These are phyloP conservation scores for Macropus fuliginosus DNA, from an alignment of 2,797 vertebrate species.

Conservation along the genomic window DNA sequence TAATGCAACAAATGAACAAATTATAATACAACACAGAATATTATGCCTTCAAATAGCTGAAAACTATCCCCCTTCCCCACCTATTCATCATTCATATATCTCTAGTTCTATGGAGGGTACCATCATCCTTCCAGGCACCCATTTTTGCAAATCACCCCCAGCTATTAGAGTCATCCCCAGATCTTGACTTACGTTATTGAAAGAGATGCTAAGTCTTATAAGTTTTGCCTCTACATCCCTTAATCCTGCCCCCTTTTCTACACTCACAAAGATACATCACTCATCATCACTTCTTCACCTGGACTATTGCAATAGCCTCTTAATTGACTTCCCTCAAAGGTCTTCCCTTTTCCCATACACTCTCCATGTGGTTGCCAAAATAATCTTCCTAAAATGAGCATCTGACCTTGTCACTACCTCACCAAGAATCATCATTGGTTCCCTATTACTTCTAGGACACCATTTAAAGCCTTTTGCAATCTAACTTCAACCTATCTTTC, in stretches of 20 bases:
- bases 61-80: background rate
- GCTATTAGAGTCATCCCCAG: background rate
- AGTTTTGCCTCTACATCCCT: background rate
- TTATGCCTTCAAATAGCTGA: background rate
- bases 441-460: slow-evolving; percentile 47
- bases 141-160: background rate
- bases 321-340: background rate
- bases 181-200: background rate
- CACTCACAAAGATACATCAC: background rate
- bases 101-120: background rate
- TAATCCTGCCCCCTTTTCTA: background rate
- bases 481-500: slow-evolving; percentile 63
- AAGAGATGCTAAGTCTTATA: background rate
- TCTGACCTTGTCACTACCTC: background rate
- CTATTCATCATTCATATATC: background rate
- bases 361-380: background rate
- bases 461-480: slow-evolving; percentile 40
- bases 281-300: background rate
- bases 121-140: background rate
- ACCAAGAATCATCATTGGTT: background rate
- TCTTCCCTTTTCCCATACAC: background rate
- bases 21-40: background rate
- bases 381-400: background rate
- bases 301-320: background rate
- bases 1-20: background rate